A percentile compares a stretch with the other conserved stretches of the same genome.
Evolutionary conservation across 2,888 invertebrate species (phyloP).

Genomic region (Synergus japonicus): DNA sequence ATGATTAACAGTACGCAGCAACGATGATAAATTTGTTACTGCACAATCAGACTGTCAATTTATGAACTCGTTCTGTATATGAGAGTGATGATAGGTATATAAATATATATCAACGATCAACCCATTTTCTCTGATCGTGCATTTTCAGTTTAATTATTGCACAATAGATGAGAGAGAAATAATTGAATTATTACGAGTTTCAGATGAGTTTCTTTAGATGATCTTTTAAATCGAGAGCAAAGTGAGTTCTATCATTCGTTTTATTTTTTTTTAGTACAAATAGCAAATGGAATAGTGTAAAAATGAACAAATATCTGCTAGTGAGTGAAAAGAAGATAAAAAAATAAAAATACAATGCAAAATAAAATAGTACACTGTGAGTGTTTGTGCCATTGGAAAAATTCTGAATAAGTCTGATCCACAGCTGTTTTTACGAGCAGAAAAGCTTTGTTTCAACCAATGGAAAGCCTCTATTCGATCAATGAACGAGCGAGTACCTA

Average conservation of each 20-base stretch:
- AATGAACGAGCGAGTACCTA: constrained; percentile 15
- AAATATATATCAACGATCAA: no score
- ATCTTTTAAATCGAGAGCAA: neutral
- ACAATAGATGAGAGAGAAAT: no score
- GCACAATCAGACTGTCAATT: no score
- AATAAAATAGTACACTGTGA: neutral
- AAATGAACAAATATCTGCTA: neutral
- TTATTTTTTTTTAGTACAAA: no score
- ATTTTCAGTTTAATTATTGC: no score
- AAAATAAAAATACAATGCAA: neutral
- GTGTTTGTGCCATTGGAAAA: neutral
- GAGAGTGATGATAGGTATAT: no score
- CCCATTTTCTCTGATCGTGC: no score
- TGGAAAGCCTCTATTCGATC: neutral
- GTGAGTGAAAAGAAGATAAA: neutral
- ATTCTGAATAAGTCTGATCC: neutral
- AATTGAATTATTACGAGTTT: neutral
- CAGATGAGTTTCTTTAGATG: neutral
- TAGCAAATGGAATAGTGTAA: neutral
- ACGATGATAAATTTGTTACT: no score
- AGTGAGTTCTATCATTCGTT: no score
- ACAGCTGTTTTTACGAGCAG: constrained; percentile 2
- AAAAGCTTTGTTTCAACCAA: constrained; percentile 30
- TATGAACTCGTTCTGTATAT: no score
- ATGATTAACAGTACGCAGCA: no score